Percentiles rank a stretch among this genome's conserved stretches.
phyloP scores from a whole-genome alignment of 2,888 invertebrate genomes.

The Craniophora ligustri region DNA sequence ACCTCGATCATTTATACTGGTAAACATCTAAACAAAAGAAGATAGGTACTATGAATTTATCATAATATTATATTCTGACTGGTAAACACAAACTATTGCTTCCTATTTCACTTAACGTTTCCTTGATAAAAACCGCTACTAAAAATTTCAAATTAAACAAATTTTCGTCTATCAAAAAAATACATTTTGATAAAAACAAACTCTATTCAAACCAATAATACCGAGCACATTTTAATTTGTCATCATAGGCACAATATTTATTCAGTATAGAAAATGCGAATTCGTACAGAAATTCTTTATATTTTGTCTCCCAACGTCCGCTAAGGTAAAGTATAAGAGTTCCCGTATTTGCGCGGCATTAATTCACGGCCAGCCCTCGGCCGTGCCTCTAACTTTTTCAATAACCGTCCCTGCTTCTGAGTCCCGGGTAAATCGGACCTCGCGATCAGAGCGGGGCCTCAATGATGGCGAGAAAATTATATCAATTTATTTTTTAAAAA shows the following conservation, averaged over 20 bases:
- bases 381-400: slow-evolving; percentile 69
- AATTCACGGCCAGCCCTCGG: slow-evolving; percentile 64
- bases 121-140: no score
- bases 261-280: no score
- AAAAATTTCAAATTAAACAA: no score
- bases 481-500: no score
- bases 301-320: slow-evolving; percentile 37
- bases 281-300: slow-evolving; percentile 31
- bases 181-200: not conserved
- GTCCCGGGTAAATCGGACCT: slow-evolving; percentile 56
- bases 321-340: slow-evolving; percentile 28
- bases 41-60: no score
- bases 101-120: no score
- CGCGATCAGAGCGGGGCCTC: slow-evolving; percentile 44
- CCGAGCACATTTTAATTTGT: slow-evolving; percentile 15
- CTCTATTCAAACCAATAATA: no score
- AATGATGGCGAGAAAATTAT: slow-evolving; percentile 47
- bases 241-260: slow-evolving; percentile 11
- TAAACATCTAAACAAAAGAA: no score
- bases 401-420: slow-evolving; percentile 64
- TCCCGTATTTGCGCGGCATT: slow-evolving; percentile 64
- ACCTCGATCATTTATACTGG: no score
- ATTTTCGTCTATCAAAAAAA: no score
- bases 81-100: no score
- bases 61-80: no score